Base-by-base conservation (phyloP, 2,888 invertebrate genomes). In the Hesperia comma region DNA sequence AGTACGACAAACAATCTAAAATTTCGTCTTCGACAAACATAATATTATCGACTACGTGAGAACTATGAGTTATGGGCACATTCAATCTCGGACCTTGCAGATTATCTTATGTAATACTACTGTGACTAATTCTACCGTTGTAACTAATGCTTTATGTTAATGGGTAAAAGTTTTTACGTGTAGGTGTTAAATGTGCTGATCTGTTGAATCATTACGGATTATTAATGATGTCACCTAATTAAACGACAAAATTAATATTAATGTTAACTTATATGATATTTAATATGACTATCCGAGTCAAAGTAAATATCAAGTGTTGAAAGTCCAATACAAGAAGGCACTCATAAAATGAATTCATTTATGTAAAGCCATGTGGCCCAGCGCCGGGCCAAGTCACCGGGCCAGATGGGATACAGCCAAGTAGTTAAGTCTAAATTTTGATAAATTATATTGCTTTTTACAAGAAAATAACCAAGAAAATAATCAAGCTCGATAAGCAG, bases 51-150 rank as follows among this genome's bases (percentile, higher is more conserved):
- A 70, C 63, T 64, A 37, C 56, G 54, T 55, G 43, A 54, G 40
- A 51, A 51, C 21, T 51, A 40, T 68, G 71, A 73, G 68, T 69
- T 68, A 68, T 68, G 63, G 61, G 68, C 69, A 40, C 37, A n/a
- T 63, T 43, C 73, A 80, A 81, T 82, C 84, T 82, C 79, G 77
- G 77, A 77, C 75, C 79, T 75, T 72, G 68, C 69, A 70, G 70
- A 72, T 71, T 69, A 62, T 69, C 73, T 84, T 85, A 81, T 71
- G 77, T 82, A 85, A 74, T 69, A 72, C 71, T 69, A 70, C 74
- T 58, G 67, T 81, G 78, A 77, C 78, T 80, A 79, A 81, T 72
- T 71, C 71, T 69, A 68, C 69, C 74, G 73, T 75, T 78, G 69
- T 68, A 77, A 78, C 75, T 72, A 67, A 70, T 75, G 75, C 72